A percentile compares a stretch with the other conserved stretches of the same genome.
Conservation (phyloP, 2,113 vertebrate genomes). For the Malurus melanocephalus region DNA sequence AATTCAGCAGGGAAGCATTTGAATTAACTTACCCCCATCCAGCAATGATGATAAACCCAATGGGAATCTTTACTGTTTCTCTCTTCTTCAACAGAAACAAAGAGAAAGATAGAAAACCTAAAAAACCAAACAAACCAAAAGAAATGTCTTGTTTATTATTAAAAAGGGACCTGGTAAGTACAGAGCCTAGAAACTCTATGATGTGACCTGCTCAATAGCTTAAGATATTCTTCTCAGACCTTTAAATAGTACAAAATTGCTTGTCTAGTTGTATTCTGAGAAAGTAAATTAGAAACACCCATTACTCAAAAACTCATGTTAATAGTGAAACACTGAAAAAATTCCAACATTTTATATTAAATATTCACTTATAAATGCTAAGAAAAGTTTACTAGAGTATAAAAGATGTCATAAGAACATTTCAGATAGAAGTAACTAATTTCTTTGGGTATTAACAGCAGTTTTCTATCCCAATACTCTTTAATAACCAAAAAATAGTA, state of each 20-base stretch:
- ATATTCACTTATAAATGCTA: not conserved
- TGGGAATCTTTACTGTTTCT: conserved; percentile 77
- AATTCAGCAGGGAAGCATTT: not conserved
- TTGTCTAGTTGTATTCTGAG: not conserved
- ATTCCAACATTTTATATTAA: not conserved
- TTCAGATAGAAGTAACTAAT: not conserved
- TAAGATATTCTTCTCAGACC: not conserved
- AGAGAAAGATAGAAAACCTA: conserved; percentile 90
- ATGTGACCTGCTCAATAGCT: not conserved
- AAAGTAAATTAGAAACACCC: not conserved
- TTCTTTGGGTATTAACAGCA: not conserved
- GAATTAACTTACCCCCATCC: conserved; percentile 91
- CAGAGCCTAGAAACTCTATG: not conserved
- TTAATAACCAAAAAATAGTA: not conserved
- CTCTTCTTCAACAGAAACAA: conserved; percentile 83
- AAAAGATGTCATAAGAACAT: not conserved
- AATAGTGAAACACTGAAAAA: not conserved
- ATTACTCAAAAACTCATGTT: not conserved
- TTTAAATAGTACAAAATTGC: not conserved
- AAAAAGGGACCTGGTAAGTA: not conserved
- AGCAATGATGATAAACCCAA: conserved; percentile 78
- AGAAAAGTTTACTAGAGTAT: not conserved
- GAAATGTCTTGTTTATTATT: not conserved
- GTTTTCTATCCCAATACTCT: not conserved
- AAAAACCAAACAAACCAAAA: not conserved